Evolutionary conservation across 2,888 invertebrate species (phyloP).

Genomic region (Noctua comes): DNA sequence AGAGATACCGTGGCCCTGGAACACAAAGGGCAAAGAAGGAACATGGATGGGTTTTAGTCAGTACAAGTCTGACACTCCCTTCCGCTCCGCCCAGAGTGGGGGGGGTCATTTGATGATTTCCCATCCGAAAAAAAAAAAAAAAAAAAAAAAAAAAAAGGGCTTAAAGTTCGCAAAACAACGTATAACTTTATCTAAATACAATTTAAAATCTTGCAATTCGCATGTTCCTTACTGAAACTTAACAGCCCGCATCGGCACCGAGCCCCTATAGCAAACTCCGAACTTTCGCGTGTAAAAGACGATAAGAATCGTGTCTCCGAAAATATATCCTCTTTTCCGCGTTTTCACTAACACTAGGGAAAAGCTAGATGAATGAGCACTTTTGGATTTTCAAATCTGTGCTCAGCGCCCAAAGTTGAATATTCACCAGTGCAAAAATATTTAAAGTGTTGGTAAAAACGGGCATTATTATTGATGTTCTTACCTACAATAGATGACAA

Average conservation of each 20-base stretch:
- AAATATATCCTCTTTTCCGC: conserved; percentile 26
- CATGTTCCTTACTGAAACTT: conserved; percentile 15
- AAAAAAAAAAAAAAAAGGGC: neutral
- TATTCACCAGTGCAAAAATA: neutral
- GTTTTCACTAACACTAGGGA: neutral
- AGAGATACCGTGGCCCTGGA: too few species aligned
- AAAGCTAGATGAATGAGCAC: neutral
- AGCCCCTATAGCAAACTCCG: conserved; percentile 48
- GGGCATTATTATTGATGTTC: neutral
- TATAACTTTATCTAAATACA: neutral
- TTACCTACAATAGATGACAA: neutral
- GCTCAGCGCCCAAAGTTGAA: too few species aligned
- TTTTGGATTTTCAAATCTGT: neutral
- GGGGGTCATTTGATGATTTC: too few species aligned
- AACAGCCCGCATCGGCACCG: conserved; percentile 43
- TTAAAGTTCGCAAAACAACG: neutral
- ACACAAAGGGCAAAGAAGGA: too few species aligned
- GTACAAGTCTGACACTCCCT: too few species aligned
- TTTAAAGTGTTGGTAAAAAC: neutral
- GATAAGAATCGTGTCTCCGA: conserved; percentile 47
- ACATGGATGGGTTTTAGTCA: too few species aligned
- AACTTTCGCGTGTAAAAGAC: conserved; percentile 43
- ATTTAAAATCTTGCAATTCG: conserved; percentile 39
- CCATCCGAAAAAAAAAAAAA: too few species aligned
- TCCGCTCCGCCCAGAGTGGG: too few species aligned